phyloP scores from a whole-genome alignment of 2,113 vertebrate species.

The Aphyosemion australe region DNA sequence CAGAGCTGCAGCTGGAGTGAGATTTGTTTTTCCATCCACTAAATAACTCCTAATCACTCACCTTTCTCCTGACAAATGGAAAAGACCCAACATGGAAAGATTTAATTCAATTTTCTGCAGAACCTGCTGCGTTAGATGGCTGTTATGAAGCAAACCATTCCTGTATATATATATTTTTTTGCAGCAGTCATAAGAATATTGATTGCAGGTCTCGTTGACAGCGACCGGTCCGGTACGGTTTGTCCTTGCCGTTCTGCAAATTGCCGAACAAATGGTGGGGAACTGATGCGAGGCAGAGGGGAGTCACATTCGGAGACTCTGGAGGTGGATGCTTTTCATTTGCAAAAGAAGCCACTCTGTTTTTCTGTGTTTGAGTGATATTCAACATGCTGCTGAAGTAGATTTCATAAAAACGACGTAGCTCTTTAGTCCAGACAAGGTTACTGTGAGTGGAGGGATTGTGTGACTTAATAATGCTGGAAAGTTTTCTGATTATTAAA shows the following conservation, averaged over 20 bases:
- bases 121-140: slow-evolving; percentile 33
- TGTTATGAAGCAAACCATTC: slow-evolving; percentile 5
- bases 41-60: slow-evolving; percentile 10
- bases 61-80: slow-evolving; percentile 32
- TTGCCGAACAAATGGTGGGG: slow-evolving; percentile 21
- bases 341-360: background rate
- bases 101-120: slow-evolving; percentile 20
- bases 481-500: background rate
- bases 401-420: background rate
- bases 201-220: slow-evolving; percentile 34
- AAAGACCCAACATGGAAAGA: slow-evolving; percentile 28
- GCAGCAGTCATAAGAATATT: slow-evolving; percentile 26
- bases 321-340: slow-evolving; percentile 22
- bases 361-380: background rate
- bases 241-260: slow-evolving; percentile 37
- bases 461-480: background rate
- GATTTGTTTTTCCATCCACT: slow-evolving; percentile 20
- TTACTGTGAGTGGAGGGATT: background rate
- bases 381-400: background rate
- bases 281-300: slow-evolving; percentile 25
- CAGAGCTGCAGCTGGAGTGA: background rate
- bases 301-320: slow-evolving; percentile 16
- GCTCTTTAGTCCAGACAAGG: background rate
- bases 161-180: slow-evolving; percentile 19
- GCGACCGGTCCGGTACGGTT: slow-evolving; percentile 23